These are phyloP conservation scores for Anolis apletophallus DNA, from an alignment of 2,797 vertebrate genomes.

Conservation along the genomic window DNA sequence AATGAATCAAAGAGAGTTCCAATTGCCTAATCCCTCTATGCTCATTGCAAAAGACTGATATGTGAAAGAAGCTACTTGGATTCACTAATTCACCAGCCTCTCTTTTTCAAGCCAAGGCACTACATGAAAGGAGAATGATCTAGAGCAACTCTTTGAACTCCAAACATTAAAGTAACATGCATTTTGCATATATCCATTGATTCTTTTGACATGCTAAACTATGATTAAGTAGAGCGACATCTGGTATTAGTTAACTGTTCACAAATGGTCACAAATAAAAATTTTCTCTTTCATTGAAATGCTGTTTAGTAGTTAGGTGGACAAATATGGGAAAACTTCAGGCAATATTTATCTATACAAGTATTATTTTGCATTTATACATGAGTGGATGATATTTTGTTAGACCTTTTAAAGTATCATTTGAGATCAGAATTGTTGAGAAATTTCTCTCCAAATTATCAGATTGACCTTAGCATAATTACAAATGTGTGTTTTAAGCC, in stretches of 20 bases:
- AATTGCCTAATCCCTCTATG: neutral
- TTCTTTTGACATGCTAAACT: neutral
- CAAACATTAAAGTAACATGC: conserved; percentile 9
- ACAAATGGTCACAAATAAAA: neutral
- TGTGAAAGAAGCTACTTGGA: neutral
- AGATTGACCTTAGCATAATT: neutral
- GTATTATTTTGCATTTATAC: neutral
- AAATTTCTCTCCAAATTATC: conserved; percentile 6
- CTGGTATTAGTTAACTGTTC: neutral
- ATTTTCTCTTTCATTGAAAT: neutral
- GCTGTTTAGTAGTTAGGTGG: neutral
- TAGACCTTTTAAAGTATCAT: neutral
- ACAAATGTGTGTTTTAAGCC: neutral
- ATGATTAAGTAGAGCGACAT: neutral
- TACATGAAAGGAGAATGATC: neutral
- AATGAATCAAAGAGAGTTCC: neutral
- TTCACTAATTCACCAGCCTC: neutral
- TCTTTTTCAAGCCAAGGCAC: neutral
- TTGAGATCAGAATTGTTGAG: neutral
- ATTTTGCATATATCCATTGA: neutral
- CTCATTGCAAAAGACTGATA: neutral
- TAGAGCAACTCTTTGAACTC: neutral
- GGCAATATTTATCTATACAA: neutral
- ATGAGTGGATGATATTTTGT: neutral
- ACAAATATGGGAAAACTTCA: neutral